phyloP scores from a whole-genome alignment of 2,797 vertebrate species.

The Tenualosa ilisha region DNA sequence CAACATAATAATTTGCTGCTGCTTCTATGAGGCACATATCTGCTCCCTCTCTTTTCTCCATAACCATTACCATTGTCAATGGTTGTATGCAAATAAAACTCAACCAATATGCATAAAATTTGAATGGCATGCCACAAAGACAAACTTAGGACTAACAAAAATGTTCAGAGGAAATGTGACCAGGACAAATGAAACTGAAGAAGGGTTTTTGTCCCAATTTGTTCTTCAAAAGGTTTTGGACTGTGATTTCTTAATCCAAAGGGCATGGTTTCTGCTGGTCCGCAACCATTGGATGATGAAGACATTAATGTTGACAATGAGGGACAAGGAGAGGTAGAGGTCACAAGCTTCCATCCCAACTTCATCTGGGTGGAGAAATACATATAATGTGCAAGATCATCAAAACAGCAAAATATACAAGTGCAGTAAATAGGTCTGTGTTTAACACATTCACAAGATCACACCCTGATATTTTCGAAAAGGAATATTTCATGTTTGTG shows the following conservation, averaged over 20 bases:
- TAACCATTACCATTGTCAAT: not conserved
- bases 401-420: not conserved
- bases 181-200: not conserved
- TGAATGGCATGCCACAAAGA: not conserved
- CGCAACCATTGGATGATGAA: too few relatives aligned
- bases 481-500: not conserved
- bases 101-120: not conserved
- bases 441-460: not conserved
- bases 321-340: not conserved
- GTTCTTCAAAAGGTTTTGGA: not conserved
- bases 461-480: not conserved
- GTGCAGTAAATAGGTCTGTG: not conserved
- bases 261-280: not conserved
- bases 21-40: not conserved
- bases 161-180: not conserved
- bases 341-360: not conserved
- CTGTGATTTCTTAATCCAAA: not conserved
- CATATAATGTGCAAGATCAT: not conserved
- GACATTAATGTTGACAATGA: not conserved
- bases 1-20: not conserved
- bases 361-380: not conserved
- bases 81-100: not conserved
- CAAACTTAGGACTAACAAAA: not conserved
- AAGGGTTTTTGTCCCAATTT: not conserved
- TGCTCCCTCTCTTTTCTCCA: not conserved